Base-by-base conservation (phyloP, 2,797 vertebrate genomes). In the Smutsia gigantea region DNA sequence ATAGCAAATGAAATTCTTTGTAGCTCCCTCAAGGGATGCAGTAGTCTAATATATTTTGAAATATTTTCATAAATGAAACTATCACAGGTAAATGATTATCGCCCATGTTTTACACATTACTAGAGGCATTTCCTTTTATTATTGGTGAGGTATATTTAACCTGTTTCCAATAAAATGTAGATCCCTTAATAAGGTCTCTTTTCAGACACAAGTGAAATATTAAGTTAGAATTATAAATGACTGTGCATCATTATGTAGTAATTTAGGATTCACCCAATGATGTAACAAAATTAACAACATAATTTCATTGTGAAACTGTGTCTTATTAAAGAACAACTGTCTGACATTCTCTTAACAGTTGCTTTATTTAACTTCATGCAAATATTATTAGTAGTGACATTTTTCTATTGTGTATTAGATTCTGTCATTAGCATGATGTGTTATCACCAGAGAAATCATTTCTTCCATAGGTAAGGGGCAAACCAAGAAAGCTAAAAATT, bases 341-440 rank as follows among this genome's bases (percentile, higher is more conserved):
- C 98, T 98, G 98, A 98, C 98, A 98, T 98, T 98, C 98, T 98
- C 97, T 97, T 98, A 98, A 98, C 96, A 98, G 97, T 98, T 98
- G 98, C 98, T 98, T 98, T 99, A 98, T 99, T 98, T 98, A 99
- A 98, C 98, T 98, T 98, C 98, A 98, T 98, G 98, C 97, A 98
- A 98, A 98, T 98, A 98, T 98, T 99, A 99, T 98, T 99, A 98
- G 96, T 98, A 99, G 98, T 98, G 98, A 99, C 98, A 99, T 98
- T 98, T 99, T 98, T 98, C 98, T 98, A 97, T 98, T 98, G 98
- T 98, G 97, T 97, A 98, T 98, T 98, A 98, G 98, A 98, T 98
- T 98, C 98, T 98, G 97, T 99, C 98, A 98, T 98, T 98, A 99
- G 98, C 97, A 98, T 98, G 98, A 98, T 98, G 98, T 98, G 98